Evolutionary conservation across 2,888 invertebrate genomes (phyloP), one percentile per base, ranked within the genome.

Genomic region (Eilema griseolum): DNA sequence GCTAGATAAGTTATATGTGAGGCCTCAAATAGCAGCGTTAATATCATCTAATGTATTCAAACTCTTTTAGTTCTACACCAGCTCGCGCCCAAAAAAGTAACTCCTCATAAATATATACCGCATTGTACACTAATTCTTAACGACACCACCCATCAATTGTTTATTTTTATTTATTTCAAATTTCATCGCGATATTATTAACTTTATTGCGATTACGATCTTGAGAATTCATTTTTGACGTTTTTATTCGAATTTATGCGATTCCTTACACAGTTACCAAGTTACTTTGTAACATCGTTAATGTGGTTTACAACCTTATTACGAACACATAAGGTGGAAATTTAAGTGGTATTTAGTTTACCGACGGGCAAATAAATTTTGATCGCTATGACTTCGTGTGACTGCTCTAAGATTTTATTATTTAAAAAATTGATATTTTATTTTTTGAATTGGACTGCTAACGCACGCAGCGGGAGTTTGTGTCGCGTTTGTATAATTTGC

Each of bases 191-290:
- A 92, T 93, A 93, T 94, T 93, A 93, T 94, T 93, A 92, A 92
- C 86, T 93, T 93, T 92, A 94, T 93, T 90, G 93, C 93, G 95
- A 95, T 95, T 93, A 94, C 90, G 92, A 95, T 95, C 95, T 94
- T 85, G 92, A 89, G 94, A 92, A 93, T 94, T 91, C 92, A 92
- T 92, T 94, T 95, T 93, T 93, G 95, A 94, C 94, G 87, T 93
- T 94, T 95, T 95, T 95, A 94, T 95, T 91, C 89, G 91, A 93
- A 94, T 94, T 94, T 95, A 95, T 95, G 92, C 89, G 91, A 90
- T 90, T 90, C 89, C 88, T 83, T 83, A 84, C 82, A 83, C 78
- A 77, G 81, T 80, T 77, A 84, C 88, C 83, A 83, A 77, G 73
- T 83, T 87, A 80, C 63, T 76, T 67, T 73, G 28, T 73, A 37